Evolutionary conservation across 2,113 vertebrate genomes (phyloP).

Genomic region (Gymnobelideus leadbeateri): DNA sequence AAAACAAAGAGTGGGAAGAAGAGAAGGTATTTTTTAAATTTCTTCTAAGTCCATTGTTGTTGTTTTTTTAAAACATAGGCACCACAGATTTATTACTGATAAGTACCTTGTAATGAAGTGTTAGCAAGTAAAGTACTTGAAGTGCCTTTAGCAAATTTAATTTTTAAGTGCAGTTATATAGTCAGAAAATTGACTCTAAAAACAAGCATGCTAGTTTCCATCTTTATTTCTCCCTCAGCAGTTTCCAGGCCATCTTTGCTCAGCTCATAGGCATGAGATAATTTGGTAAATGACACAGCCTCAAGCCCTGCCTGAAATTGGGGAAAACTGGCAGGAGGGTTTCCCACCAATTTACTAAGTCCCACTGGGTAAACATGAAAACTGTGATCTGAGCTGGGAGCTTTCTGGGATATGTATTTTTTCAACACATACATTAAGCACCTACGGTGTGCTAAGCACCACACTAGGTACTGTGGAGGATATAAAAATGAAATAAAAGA

Average conservation of each 20-base stretch:
- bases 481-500: neutral
- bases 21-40: slow-evolving; percentile 53
- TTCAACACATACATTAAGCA: neutral
- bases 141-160: slow-evolving; percentile 82
- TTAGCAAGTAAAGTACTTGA: slow-evolving; percentile 76
- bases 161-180: slow-evolving; percentile 82
- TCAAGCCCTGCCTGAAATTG: neutral
- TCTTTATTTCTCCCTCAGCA: slow-evolving; percentile 73
- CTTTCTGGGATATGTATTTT: neutral
- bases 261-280: slow-evolving; percentile 80
- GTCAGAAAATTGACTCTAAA: slow-evolving; percentile 83
- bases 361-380: slow-evolving; percentile 26
- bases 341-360: slow-evolving; percentile 41
- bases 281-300: slow-evolving; percentile 56
- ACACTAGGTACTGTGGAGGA: neutral
- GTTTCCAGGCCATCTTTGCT: slow-evolving; percentile 72
- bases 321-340: neutral
- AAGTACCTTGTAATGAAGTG: slow-evolving; percentile 75
- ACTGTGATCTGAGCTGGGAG: slow-evolving; percentile 30
- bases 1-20: slow-evolving; percentile 49
- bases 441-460: neutral
- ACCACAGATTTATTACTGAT: slow-evolving; percentile 78
- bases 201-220: slow-evolving; percentile 73
- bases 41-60: slow-evolving; percentile 53
- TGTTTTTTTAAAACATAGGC: slow-evolving; percentile 54